Percentiles rank a stretch among this genome's conserved stretches.
phyloP scores from a whole-genome alignment of 2,888 invertebrate genomes.

The Orchestes rusci region DNA sequence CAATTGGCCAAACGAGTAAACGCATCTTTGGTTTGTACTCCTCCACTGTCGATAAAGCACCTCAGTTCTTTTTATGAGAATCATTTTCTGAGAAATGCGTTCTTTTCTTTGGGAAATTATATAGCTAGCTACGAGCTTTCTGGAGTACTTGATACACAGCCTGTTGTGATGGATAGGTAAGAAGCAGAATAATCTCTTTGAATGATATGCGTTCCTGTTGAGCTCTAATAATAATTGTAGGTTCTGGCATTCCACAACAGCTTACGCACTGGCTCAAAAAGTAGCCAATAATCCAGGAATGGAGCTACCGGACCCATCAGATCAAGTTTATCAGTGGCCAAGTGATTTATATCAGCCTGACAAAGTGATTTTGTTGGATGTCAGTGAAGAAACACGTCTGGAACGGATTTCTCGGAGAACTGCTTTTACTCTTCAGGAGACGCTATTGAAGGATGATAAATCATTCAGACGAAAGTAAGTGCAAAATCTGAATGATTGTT shows the following conservation, averaged over 20 bases:
- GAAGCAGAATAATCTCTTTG: too few relatives aligned
- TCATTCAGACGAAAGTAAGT: slow-evolving; percentile 39
- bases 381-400: slow-evolving; percentile 40
- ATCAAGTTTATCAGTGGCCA: slow-evolving; percentile 43
- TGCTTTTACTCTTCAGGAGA: slow-evolving; percentile 35
- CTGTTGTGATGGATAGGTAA: slow-evolving; percentile 45
- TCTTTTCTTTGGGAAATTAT: slow-evolving; percentile 46
- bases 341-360: slow-evolving; percentile 44
- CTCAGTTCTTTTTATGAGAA: slow-evolving; percentile 40
- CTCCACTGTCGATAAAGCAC: slow-evolving; percentile 39
- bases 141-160: slow-evolving; percentile 32
- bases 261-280: slow-evolving; percentile 42
- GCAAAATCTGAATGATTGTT: too few relatives aligned
- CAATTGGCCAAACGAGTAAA: slow-evolving; percentile 37
- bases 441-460: slow-evolving; percentile 31
- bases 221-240: slow-evolving; percentile 24
- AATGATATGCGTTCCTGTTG: too few relatives aligned
- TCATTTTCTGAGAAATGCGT: slow-evolving; percentile 38
- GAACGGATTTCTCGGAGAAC: slow-evolving; percentile 36
- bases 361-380: slow-evolving; percentile 41
- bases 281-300: slow-evolving; percentile 31
- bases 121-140: slow-evolving; percentile 42
- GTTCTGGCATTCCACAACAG: slow-evolving; percentile 47
- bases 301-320: slow-evolving; percentile 34
- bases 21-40: slow-evolving; percentile 38